Evolutionary conservation across 2,113 vertebrate genomes (phyloP), one percentile per base, ranked within the genome.

Genomic region (Oryzias woworae): DNA sequence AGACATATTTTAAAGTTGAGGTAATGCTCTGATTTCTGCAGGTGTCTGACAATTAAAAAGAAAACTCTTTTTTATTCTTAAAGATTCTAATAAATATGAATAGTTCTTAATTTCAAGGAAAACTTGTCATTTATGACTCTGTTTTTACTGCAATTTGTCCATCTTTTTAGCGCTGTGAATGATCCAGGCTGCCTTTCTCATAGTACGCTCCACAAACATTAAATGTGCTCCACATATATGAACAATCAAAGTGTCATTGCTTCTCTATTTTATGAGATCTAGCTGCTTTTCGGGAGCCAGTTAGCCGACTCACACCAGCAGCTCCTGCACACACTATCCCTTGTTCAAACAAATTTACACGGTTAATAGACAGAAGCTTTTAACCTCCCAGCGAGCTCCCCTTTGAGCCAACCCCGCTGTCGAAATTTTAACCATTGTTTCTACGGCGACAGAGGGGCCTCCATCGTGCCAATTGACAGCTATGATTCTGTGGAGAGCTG

Each of bases 391-490:
- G 58, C 53, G 55, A 64, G 51, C 47, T 41, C 43, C 17, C 10
- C 3, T 24, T 17, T 2, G 1, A 61, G 16, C 22, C 53, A 51
- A 28, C 22, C 42, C 50, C 0, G 31, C 18, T 64, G 65, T 6
- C 28, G 6, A 60, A 24, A 41, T 26, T 64, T 16, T 50, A 4
- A 55, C 66, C 49, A 31, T 56, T 63, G 57, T 46, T 58, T 56
- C 46, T 36, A 10, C 14, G 12, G 45, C 15, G 20, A 63, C 59
- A 45, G 61, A 68, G 45, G 66, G 23, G 12, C 62, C 23, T 45
- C 63, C 80, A 69, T 70, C 66, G 58, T 51, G 17, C 14, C 62
- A 53, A 42, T 42, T 3, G 14, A 36, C 49, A 52, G 46, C 31
- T 58, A 14, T 31, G 16, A 45, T 42, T 2, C 10, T 14, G 28